Evolutionary conservation across 2,888 invertebrate species (phyloP).

Genomic region (Pseudanteris insignis): DNA sequence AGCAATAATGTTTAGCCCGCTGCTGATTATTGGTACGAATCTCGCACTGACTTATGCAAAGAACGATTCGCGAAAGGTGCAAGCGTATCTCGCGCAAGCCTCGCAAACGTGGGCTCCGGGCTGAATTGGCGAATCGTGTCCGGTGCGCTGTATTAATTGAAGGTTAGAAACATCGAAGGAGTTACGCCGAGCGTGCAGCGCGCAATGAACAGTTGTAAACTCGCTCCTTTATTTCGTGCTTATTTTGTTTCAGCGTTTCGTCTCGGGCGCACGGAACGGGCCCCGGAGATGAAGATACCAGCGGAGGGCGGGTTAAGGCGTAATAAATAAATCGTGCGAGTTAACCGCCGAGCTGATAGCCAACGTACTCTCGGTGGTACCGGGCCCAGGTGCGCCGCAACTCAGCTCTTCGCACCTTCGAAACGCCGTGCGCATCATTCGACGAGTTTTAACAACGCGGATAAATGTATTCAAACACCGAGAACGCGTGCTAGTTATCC

Average conservation of each 20-base stretch:
- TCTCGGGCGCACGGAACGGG: slow-evolving; percentile 36
- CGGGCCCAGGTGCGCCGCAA: slow-evolving; percentile 22
- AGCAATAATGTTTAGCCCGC: not conserved
- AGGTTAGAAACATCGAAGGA: slow-evolving; percentile 50
- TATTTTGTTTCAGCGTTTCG: slow-evolving; percentile 29
- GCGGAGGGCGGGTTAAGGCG: slow-evolving; percentile 55
- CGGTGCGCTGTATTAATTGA: slow-evolving; percentile 61
- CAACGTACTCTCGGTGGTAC: slow-evolving; percentile 48
- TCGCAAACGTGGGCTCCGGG: slow-evolving; percentile 46
- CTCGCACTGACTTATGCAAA: slow-evolving; percentile 8
- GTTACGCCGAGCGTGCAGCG: slow-evolving; percentile 38
- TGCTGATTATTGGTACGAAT: not conserved
- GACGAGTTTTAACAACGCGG: slow-evolving; percentile 2
- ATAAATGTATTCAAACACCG: slow-evolving; percentile 1
- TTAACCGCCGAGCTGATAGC: slow-evolving; percentile 56
- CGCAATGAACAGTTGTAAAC: slow-evolving; percentile 22
- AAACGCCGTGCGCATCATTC: not conserved
- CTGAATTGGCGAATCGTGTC: slow-evolving; percentile 46
- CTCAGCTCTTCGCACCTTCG: slow-evolving; percentile 19
- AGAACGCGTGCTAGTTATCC: too few relatives aligned
- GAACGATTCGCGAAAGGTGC: slow-evolving; percentile 8
- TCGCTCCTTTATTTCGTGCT: slow-evolving; percentile 17
- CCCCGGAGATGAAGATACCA: slow-evolving; percentile 62
- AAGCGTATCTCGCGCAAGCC: slow-evolving; percentile 46
- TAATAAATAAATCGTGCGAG: slow-evolving; percentile 60